These are phyloP conservation scores for Vicugna pacos DNA, from an alignment of 2,113 vertebrate genomes.

Conservation along the genomic window DNA sequence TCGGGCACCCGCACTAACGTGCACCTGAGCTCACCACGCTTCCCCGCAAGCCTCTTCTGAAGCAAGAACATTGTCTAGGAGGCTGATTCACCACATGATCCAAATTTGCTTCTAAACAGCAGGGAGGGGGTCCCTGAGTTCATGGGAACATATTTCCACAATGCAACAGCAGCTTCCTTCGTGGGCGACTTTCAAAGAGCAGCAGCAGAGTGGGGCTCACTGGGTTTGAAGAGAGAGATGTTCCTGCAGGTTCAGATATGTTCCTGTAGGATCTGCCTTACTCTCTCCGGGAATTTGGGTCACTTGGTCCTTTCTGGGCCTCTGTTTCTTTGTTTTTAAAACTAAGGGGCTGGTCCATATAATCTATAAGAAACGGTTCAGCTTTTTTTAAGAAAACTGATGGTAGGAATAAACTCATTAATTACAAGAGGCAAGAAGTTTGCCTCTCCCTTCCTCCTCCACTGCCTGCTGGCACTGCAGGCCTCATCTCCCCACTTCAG, in stretches of 20 bases:
- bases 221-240: background rate
- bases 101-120: slow-evolving; percentile 20
- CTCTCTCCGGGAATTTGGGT: background rate
- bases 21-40: background rate
- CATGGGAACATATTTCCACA: background rate
- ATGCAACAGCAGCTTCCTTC: background rate
- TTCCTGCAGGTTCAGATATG: too few species aligned
- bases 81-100: background rate
- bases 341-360: background rate
- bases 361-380: background rate
- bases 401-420: background rate
- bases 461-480: too few species aligned
- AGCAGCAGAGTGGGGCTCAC: background rate
- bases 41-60: background rate
- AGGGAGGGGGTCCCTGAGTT: background rate
- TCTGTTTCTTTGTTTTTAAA: background rate
- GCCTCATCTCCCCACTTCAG: too few species aligned
- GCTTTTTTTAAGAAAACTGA: background rate
- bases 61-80: background rate
- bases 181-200: background rate
- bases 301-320: background rate
- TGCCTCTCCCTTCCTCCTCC: background rate
- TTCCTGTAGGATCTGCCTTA: background rate
- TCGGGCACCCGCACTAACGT: background rate
- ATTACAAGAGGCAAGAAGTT: background rate